Evolutionary conservation across 2,113 vertebrate genomes (phyloP).

Genomic region (Nyctereutes procyonoides): DNA sequence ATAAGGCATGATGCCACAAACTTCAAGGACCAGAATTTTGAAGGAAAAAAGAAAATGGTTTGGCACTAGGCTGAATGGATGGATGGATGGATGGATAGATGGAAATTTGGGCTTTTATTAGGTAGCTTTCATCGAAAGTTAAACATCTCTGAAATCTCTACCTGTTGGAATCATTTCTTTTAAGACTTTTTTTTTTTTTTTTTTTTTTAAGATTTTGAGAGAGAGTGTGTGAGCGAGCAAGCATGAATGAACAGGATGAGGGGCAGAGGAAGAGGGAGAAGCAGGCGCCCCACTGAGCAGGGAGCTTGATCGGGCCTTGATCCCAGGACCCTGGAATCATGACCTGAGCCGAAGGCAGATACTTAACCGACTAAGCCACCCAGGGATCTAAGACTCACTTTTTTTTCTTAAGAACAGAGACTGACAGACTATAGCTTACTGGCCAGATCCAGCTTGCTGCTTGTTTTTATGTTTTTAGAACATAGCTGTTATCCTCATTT

Average conservation of each 20-base stretch:
- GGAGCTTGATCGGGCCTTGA: no score
- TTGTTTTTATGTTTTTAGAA: neutral
- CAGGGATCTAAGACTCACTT: neutral
- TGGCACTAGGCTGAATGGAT: neutral
- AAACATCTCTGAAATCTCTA: neutral
- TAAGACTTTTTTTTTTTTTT: neutral
- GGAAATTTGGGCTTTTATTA: neutral
- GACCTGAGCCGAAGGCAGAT: no score
- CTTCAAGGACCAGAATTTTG: neutral
- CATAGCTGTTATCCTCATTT: neutral
- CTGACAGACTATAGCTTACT: neutral
- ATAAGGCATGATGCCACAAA: neutral
- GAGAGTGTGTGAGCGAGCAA: no score
- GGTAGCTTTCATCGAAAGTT: slow-evolving; percentile 18
- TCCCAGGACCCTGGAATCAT: no score
- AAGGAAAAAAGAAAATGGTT: neutral
- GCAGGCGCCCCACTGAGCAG: no score
- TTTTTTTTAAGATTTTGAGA: no score
- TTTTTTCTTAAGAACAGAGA: neutral
- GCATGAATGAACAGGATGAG: no score
- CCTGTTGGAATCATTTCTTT: neutral
- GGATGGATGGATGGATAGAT: neutral
- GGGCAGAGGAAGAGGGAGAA: no score
- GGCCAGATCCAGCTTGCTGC: neutral
- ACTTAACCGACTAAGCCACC: no score